These are phyloP conservation scores for Lasioglossum zephyrum DNA, from an alignment of 2,888 invertebrate genomes.

Conservation along the genomic window DNA sequence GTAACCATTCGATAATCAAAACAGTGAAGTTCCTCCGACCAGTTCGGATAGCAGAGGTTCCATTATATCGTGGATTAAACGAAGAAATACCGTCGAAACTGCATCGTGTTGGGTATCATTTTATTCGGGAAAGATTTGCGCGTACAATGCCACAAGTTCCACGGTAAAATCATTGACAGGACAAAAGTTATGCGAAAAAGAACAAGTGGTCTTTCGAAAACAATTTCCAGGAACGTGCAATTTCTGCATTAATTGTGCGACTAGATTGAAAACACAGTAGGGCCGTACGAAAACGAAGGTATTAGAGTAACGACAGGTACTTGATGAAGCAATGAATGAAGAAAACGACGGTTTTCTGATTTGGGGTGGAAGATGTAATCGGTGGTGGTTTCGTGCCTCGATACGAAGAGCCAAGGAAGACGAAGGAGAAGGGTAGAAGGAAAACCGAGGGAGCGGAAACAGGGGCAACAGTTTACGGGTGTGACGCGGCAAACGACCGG, in stretches of 20 bases:
- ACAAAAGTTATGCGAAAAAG: not conserved
- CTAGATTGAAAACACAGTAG: not conserved
- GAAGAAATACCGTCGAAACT: not conserved
- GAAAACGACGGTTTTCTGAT: not conserved
- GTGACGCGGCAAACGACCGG: conserved; percentile 64
- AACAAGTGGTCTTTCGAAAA: not conserved
- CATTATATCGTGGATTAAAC: not conserved
- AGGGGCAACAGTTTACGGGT: conserved; percentile 57
- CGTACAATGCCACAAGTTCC: not conserved
- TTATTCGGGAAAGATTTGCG: not conserved
- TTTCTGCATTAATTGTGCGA: not conserved
- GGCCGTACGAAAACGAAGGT: not conserved
- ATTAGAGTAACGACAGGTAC: not conserved
- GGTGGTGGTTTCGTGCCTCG: not conserved
- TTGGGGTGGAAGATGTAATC: not conserved
- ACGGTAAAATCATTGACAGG: not conserved
- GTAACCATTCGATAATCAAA: not conserved
- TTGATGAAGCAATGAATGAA: not conserved
- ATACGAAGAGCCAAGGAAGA: not conserved
- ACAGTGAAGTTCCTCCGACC: not conserved
- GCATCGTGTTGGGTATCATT: not conserved
- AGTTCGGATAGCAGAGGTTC: not conserved
- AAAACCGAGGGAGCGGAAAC: conserved; percentile 8
- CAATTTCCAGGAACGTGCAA: not conserved
- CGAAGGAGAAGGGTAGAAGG: conserved; percentile 8